Conservation (phyloP, 1,140 invertebrate species). For the Linepithema humile region DNA sequence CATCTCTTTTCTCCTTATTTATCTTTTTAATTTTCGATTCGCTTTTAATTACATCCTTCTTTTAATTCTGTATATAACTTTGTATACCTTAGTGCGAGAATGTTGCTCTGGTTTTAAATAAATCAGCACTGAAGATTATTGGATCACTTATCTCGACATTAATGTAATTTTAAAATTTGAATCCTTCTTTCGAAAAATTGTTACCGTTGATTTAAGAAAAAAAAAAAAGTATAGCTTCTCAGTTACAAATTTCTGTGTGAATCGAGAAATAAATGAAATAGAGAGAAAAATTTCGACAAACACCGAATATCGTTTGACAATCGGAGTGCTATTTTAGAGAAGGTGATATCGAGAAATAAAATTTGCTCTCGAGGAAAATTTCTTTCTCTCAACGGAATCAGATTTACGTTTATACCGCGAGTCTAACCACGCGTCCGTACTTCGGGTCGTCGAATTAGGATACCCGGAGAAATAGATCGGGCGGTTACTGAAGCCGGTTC, state of each 20-base stretch:
- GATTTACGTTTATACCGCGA: slow-evolving; percentile 5
- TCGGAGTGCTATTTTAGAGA: background rate
- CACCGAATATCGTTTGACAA: background rate
- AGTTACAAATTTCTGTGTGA: too few species aligned
- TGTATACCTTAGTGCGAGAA: too few species aligned
- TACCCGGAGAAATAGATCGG: slow-evolving; percentile 12
- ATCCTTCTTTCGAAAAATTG: too few species aligned
- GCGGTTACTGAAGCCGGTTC: background rate
- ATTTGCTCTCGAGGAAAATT: slow-evolving; percentile 22
- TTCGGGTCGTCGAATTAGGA: slow-evolving; percentile 1
- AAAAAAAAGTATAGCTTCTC: too few species aligned
- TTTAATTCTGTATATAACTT: too few species aligned
- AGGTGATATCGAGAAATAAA: background rate
- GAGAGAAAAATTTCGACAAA: background rate
- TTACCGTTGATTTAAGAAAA: too few species aligned
- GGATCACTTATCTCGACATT: too few species aligned
- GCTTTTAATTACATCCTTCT: background rate
- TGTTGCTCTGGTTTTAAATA: too few species aligned
- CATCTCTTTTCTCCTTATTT: too few species aligned
- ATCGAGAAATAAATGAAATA: background rate
- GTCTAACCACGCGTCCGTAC: background rate
- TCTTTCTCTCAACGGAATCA: background rate
- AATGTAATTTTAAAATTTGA: too few species aligned
- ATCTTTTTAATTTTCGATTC: background rate
- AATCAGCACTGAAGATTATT: too few species aligned